Evolutionary conservation across 2,797 vertebrate species (phyloP), one percentile per base, ranked within the genome.

Genomic region (Huso huso): DNA sequence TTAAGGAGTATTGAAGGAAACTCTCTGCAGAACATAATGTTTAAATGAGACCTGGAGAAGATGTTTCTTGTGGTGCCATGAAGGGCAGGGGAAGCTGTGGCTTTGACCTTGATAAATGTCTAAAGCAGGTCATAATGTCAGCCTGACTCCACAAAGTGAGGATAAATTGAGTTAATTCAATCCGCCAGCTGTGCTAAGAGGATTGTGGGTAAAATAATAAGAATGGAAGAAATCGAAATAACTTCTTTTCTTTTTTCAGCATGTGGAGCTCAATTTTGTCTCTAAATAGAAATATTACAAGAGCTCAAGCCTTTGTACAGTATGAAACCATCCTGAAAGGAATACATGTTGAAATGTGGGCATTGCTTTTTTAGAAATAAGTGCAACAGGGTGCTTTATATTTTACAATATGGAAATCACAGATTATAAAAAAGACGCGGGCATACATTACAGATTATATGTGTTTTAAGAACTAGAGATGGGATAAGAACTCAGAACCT

Each of bases 11-110:
- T 51, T 61, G 58, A 52, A 67, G 58, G 59, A 52, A 67, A 67
- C 37, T 67, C 49, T 60, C 66, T 51, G 49, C 58, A 51, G 58
- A 67, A 67, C 65, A 58, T 66, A 51, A 51, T 67, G 59, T 67
- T 67, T 67, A 67, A 67, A 61, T 60, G 66, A 60, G 13, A 67
- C 59, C 10, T 61, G 12, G 49, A 61, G 9, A 61, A 50, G 49
- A 67, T 51, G 49, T 61, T 67, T 67, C 60, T 61, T 18, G 59
- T 58, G 9, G n/a, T 51, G 18, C 49, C 23, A 49, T 61, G 58
- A 60, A 61, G 37, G 13, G 57, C n/a, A 67, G 66, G 58, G 11
- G 49, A 67, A 61, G 49, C 48, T 12, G 58, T 49, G 9, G 58
- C 2, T 59, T 48, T 23, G 57, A 60, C 60, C 58, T 18, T 61